Percentiles rank a stretch among this genome's conserved stretches.
These are phyloP conservation scores for Turritopsis dohrnii DNA, from an alignment of 30 jellyfish, hydroid and myxozoan genomes.

Conservation along the genomic window DNA sequence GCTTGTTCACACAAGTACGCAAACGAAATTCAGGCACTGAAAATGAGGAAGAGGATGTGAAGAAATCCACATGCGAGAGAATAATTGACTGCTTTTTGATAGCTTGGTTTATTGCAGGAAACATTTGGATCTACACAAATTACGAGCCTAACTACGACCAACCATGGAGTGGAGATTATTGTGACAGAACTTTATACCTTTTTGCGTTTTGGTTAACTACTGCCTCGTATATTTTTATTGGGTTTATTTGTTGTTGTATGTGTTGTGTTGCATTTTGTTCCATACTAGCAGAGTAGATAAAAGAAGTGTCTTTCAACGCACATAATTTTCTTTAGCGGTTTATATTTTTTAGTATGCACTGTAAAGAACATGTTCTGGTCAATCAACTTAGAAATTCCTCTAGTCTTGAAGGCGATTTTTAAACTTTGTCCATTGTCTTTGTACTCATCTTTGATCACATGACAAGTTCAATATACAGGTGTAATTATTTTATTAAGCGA, in stretches of 20 bases:
- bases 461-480: no score
- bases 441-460: no score
- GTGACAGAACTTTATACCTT: slow-evolving; percentile 66
- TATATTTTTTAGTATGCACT: no score
- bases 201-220: slow-evolving; percentile 91
- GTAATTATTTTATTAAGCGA: no score
- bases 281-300: neutral
- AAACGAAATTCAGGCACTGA: slow-evolving; percentile 31
- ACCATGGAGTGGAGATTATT: slow-evolving; percentile 29
- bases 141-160: slow-evolving; percentile 55
- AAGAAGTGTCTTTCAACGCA: neutral
- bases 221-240: slow-evolving; percentile 62
- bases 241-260: slow-evolving; percentile 68
- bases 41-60: slow-evolving; percentile 45
- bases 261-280: slow-evolving; percentile 65
- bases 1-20: slow-evolving; percentile 40
- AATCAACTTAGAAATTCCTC: no score
- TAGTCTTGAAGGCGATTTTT: no score
- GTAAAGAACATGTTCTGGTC: no score
- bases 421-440: no score
- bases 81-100: slow-evolving; percentile 75
- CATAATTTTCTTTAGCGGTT: neutral
- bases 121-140: slow-evolving; percentile 82
- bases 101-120: slow-evolving; percentile 96
- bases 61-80: slow-evolving; percentile 65